These are phyloP conservation scores for Suricata suricatta DNA, from an alignment of 2,113 vertebrate species.

Conservation along the genomic window DNA sequence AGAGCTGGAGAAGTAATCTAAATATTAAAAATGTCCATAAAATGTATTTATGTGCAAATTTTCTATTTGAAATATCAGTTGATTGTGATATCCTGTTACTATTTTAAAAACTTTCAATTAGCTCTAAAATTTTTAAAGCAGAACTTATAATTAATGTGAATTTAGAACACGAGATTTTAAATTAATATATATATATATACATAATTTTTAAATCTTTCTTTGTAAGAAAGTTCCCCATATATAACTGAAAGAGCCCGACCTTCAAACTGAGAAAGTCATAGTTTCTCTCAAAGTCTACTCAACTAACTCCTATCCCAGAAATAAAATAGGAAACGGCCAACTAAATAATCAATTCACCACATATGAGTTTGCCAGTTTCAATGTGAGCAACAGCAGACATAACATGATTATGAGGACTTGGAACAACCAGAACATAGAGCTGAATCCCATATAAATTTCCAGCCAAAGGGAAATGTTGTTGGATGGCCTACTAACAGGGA, in stretches of 20 bases:
- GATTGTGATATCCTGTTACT: neutral
- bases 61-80: neutral
- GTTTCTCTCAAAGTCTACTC: neutral
- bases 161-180: neutral
- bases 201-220: neutral
- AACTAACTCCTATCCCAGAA: neutral
- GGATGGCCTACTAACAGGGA: conserved; percentile 25
- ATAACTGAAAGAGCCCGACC: neutral
- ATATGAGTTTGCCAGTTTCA: neutral
- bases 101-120: neutral
- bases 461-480: conserved; percentile 47
- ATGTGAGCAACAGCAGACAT: neutral
- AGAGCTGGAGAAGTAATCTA: neutral
- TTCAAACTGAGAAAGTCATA: neutral
- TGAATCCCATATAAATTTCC: neutral
- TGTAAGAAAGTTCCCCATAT: neutral
- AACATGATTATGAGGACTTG: conserved; percentile 40
- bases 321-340: conserved; percentile 20
- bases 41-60: neutral
- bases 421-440: neutral
- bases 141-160: neutral
- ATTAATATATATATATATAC: neutral
- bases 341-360: conserved; percentile 45
- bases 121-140: neutral
- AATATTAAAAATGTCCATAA: neutral